A percentile compares a stretch with the other conserved stretches of the same genome.
Evolutionary conservation across 2,113 vertebrate species (phyloP).

Genomic region (Myrmophylax atrothorax): DNA sequence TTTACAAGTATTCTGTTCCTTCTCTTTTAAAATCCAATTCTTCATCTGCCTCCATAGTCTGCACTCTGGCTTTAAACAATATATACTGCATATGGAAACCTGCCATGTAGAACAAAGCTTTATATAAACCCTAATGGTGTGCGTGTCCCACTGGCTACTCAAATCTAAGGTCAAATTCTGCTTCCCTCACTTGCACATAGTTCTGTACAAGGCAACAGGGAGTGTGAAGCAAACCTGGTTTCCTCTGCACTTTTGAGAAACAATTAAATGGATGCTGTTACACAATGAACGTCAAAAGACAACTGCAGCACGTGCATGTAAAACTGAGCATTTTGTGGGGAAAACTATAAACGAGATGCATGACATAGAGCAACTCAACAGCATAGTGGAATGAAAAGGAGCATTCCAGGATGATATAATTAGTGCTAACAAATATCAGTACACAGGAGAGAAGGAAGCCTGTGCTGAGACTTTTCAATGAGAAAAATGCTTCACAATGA

Average conservation of each 20-base stretch:
- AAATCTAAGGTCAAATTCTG: background rate
- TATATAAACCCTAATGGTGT: background rate
- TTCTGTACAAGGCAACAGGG: background rate
- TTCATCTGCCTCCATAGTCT: background rate
- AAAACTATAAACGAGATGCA: background rate
- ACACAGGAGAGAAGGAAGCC: background rate
- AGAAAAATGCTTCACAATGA: background rate
- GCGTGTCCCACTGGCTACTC: background rate
- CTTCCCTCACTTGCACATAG: background rate
- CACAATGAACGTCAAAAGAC: background rate
- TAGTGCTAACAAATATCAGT: background rate
- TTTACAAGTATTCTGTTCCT: background rate
- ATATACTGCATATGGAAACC: background rate
- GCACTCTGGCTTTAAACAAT: background rate
- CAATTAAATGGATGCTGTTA: rapidly evolving
- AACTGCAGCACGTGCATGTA: background rate
- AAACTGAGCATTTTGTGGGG: background rate
- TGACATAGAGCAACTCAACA: background rate
- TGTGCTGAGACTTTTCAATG: background rate
- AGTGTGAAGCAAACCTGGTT: background rate
- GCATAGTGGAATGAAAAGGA: background rate
- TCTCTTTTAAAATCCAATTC: background rate
- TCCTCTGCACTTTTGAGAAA: background rate
- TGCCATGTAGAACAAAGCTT: background rate
- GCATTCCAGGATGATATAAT: background rate